Percentiles rank a stretch among this genome's conserved stretches.
These are phyloP conservation scores for Drosophila pruinosa DNA, from an alignment of 1,140 invertebrate species.

Conservation along the genomic window DNA sequence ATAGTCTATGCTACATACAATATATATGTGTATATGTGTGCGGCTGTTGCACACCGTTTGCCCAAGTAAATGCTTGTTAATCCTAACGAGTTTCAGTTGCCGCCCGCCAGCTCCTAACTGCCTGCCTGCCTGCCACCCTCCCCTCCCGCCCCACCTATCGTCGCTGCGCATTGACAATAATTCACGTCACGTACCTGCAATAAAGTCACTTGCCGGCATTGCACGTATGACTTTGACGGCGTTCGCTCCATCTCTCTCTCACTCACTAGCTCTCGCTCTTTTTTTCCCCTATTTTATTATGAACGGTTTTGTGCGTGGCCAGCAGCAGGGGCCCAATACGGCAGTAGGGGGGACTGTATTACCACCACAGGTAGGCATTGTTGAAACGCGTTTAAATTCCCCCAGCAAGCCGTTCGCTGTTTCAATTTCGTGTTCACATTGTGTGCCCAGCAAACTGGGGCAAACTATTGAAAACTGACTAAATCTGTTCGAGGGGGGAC, in stretches of 20 bases:
- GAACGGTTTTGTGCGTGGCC: constrained; percentile 74
- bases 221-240: constrained; percentile 80
- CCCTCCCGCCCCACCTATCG: background rate
- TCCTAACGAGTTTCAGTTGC: constrained; percentile 73
- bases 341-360: background rate
- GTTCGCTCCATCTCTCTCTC: constrained; percentile 38
- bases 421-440: constrained; percentile 51
- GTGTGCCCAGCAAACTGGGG: constrained; percentile 29
- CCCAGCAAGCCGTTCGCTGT: constrained; percentile 44
- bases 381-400: constrained; percentile 44
- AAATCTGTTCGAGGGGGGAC: background rate
- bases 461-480: constrained; percentile 22
- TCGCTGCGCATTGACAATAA: constrained; percentile 64
- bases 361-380: constrained; percentile 36
- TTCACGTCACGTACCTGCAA: constrained; percentile 80
- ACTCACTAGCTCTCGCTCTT: constrained; percentile 17
- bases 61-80: constrained; percentile 80
- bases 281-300: constrained; percentile 70
- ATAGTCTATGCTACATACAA: background rate
- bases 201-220: constrained; percentile 79
- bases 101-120: background rate
- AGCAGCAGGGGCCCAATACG: background rate
- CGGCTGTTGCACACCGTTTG: constrained; percentile 65
- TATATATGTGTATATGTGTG: constrained; percentile 1
- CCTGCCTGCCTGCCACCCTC: background rate